Evolutionary conservation across 2,113 vertebrate species (phyloP).

Genomic region (Syrrhaptes paradoxus): DNA sequence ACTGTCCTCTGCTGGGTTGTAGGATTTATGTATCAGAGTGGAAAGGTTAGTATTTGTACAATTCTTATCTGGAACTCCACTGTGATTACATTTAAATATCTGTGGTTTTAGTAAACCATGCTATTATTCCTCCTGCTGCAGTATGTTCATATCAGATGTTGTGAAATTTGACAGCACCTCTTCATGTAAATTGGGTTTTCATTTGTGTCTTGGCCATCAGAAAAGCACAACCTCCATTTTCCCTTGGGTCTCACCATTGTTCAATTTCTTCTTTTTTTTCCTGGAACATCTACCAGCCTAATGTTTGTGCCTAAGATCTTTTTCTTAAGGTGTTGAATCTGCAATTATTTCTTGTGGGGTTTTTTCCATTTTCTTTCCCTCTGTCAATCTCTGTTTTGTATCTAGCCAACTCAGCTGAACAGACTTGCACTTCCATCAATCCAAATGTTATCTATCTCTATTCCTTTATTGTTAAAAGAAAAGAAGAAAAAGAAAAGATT

Average conservation of each 20-base stretch:
- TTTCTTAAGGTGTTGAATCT: not conserved
- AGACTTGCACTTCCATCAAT: not conserved
- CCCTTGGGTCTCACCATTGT: not conserved
- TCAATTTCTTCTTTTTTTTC: not conserved
- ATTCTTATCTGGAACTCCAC: not conserved
- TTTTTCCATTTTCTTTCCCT: not conserved
- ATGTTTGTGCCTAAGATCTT: not conserved
- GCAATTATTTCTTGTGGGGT: not conserved
- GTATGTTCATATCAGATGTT: rapidly evolving
- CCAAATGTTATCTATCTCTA: not conserved
- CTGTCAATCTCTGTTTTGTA: not conserved
- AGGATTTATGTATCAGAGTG: not conserved
- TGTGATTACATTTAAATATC: not conserved
- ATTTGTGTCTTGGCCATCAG: not conserved
- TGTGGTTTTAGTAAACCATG: not conserved
- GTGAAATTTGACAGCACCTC: not conserved
- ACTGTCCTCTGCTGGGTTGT: not conserved
- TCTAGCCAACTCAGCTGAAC: not conserved
- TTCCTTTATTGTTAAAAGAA: not conserved
- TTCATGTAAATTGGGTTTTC: not conserved
- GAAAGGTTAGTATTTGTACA: not conserved
- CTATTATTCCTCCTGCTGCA: not conserved
- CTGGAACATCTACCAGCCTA: not conserved
- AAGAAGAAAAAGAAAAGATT: not conserved
- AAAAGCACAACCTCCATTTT: not conserved